Percentiles rank a stretch among this genome's conserved stretches.
phyloP scores from a whole-genome alignment of 2,888 invertebrate genomes.

The Cryptocheilus praepositus region DNA sequence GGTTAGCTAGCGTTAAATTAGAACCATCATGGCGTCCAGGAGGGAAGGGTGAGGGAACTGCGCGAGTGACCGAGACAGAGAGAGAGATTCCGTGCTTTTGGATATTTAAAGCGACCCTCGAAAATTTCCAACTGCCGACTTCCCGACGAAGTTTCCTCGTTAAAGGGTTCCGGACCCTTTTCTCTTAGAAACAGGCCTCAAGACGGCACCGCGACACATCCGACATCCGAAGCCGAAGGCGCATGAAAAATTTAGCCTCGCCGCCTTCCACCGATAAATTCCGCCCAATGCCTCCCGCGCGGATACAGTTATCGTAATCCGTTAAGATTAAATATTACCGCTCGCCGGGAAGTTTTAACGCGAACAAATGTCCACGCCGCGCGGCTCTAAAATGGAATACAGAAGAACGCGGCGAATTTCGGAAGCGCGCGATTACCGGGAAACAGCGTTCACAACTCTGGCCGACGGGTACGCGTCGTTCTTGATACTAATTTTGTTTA shows the following conservation, averaged over 20 bases:
- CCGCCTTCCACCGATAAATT: slow-evolving; percentile 18
- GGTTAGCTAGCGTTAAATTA: slow-evolving; percentile 65
- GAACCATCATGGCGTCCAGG: slow-evolving; percentile 53
- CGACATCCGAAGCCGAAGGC: too few species aligned
- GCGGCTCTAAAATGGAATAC: too few species aligned
- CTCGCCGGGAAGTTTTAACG: too few species aligned
- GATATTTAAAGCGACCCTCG: slow-evolving; percentile 61
- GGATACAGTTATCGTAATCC: slow-evolving; percentile 3
- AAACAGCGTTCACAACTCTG: too few species aligned
- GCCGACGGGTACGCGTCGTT: too few species aligned
- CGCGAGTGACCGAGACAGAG: slow-evolving; percentile 4
- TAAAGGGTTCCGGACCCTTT: slow-evolving; percentile 48
- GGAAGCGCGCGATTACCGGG: too few species aligned
- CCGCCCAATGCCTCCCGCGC: slow-evolving; percentile 12
- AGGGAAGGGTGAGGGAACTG: slow-evolving; percentile 19
- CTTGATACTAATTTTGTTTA: neutral
- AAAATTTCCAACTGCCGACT: slow-evolving; percentile 61
- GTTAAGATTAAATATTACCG: too few species aligned
- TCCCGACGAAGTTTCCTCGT: slow-evolving; percentile 59
- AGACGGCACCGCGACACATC: too few species aligned
- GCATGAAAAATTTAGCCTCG: neutral
- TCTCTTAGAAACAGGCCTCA: slow-evolving; percentile 5
- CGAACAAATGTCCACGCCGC: too few species aligned
- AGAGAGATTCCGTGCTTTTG: slow-evolving; percentile 38
- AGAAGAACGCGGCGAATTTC: too few species aligned